Evolutionary conservation across 2,113 vertebrate genomes (phyloP).

Genomic region (Peromyscus leucopus): DNA sequence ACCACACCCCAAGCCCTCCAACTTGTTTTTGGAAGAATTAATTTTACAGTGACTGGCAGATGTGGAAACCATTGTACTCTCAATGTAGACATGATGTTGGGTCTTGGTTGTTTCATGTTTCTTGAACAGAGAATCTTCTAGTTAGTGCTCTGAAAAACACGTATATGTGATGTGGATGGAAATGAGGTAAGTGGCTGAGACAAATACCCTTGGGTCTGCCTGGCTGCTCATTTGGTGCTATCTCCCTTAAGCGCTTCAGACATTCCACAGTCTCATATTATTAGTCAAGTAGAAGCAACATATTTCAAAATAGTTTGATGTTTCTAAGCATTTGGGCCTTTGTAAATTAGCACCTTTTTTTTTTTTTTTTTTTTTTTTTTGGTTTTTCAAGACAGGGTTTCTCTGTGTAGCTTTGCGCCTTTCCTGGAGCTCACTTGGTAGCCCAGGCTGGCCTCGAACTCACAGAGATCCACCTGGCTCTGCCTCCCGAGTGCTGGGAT

Average conservation of each 20-base stretch:
- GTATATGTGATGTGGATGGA: neutral
- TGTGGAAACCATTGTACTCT: neutral
- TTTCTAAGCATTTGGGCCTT: constrained; percentile 8
- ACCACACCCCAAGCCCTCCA: neutral
- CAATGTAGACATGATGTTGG: neutral
- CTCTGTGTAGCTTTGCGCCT: too few relatives aligned
- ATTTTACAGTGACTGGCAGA: neutral
- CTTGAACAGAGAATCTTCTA: neutral
- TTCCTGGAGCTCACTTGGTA: too few relatives aligned
- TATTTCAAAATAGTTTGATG: constrained; percentile 52
- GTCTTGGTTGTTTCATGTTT: neutral
- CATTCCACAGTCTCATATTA: constrained; percentile 21
- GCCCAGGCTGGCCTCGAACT: too few relatives aligned
- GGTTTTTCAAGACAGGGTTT: too few relatives aligned
- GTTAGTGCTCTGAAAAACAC: neutral
- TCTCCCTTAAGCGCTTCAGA: constrained; percentile 52
- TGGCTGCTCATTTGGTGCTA: constrained; percentile 23
- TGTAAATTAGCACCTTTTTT: neutral
- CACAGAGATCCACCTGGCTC: too few relatives aligned
- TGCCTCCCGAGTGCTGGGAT: too few relatives aligned
- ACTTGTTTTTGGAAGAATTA: constrained; percentile 13
- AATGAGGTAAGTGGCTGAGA: constrained; percentile 4
- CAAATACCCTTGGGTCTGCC: constrained; percentile 2
- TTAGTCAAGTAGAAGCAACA: constrained; percentile 14
- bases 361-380: too few relatives aligned